phyloP scores from a whole-genome alignment of 2,113 vertebrate genomes.

The Mesocricetus auratus region DNA sequence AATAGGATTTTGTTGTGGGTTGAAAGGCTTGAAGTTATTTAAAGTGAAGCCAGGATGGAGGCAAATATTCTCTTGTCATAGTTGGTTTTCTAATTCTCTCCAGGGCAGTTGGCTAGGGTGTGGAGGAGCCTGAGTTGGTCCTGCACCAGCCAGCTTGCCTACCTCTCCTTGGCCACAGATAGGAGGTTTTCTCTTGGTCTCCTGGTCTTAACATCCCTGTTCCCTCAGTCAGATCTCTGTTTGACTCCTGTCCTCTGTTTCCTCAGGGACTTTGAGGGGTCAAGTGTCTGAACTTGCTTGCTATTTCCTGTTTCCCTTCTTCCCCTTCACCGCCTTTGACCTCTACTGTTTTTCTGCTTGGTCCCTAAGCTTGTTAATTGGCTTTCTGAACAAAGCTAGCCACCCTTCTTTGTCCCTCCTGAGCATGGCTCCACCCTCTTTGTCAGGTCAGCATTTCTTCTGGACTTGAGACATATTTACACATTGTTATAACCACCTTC shows the following conservation, averaged over 20 bases:
- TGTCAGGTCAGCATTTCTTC: background rate
- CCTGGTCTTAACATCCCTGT: background rate
- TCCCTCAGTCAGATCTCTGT: background rate
- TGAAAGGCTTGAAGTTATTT: background rate
- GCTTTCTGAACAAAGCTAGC: background rate
- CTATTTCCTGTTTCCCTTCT: background rate
- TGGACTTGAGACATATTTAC: background rate
- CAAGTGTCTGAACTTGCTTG: background rate
- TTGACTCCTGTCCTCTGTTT: background rate
- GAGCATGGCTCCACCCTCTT: fast-evolving
- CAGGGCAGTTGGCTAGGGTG: background rate
- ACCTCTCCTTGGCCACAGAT: background rate
- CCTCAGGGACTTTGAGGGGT: background rate
- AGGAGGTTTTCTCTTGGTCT: background rate
- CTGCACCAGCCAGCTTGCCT: too few relatives aligned
- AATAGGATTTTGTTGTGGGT: background rate
- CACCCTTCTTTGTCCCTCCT: too few relatives aligned
- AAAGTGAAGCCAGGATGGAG: background rate
- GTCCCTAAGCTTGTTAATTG: background rate
- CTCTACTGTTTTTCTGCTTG: background rate
- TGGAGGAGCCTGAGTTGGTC: background rate
- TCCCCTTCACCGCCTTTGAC: background rate
- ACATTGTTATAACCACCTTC: too few relatives aligned
- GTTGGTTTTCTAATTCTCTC: background rate
- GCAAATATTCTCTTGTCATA: background rate